phyloP scores from a whole-genome alignment of 2,888 invertebrate species.

The Cantharis flavilabris region DNA sequence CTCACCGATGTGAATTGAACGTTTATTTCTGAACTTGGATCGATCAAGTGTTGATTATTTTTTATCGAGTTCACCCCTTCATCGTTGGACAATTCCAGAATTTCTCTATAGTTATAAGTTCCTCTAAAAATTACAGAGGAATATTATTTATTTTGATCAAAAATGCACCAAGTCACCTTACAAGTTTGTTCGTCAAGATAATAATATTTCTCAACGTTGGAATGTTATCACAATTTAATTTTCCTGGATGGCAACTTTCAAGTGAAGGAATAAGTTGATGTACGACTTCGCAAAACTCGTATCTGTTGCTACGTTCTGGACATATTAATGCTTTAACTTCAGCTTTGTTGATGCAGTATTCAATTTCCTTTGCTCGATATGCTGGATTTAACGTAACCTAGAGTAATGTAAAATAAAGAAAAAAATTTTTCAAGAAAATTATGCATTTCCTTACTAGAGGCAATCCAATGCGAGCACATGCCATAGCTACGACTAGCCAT shows the following conservation, averaged over 20 bases:
- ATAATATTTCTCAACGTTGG: slow-evolving; percentile 63
- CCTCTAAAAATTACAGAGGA: slow-evolving; percentile 50
- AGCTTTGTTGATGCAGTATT: slow-evolving; percentile 74
- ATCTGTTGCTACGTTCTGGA: slow-evolving; percentile 64
- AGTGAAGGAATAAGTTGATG: slow-evolving; percentile 65
- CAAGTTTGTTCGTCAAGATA: slow-evolving; percentile 58
- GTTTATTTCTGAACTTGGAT: slow-evolving; percentile 71
- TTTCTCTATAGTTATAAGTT: slow-evolving; percentile 51
- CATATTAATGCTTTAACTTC: slow-evolving; percentile 69
- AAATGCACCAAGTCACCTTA: slow-evolving; percentile 54
- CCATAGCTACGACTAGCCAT: slow-evolving; percentile 76
- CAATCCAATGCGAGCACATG: slow-evolving; percentile 72
- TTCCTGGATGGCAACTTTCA: slow-evolving; percentile 54
- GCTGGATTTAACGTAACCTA: slow-evolving; percentile 77
- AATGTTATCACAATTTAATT: slow-evolving; percentile 56
- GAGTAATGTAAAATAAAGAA: no score
- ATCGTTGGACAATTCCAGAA: slow-evolving; percentile 47
- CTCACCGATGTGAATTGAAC: slow-evolving; percentile 81
- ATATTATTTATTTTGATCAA: neutral
- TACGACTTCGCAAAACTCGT: slow-evolving; percentile 71
- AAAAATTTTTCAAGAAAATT: no score
- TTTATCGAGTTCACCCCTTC: slow-evolving; percentile 47
- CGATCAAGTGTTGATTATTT: slow-evolving; percentile 58
- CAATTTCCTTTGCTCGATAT: slow-evolving; percentile 70
- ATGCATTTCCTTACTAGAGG: slow-evolving; percentile 61